Base-by-base conservation (phyloP, 2,113 vertebrate species). In the Limanda limanda region DNA sequence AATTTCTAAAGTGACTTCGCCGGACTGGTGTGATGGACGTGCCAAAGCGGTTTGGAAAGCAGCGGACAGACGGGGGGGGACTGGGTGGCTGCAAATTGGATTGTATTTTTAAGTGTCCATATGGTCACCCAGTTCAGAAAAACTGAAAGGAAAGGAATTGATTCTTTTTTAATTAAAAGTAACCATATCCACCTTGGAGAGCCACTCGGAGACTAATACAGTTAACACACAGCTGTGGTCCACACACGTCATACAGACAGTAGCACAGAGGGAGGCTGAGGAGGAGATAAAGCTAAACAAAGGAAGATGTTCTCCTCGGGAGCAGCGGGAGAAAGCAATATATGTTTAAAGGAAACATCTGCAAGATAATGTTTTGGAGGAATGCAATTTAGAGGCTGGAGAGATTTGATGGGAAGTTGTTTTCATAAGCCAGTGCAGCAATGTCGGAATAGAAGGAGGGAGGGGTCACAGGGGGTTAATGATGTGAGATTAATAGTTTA, bases 111-210 rank as follows among this genome's bases (percentile, higher is more conserved):
- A 89, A 92, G 91, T 89, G 91, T 90, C 93, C 93, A 93, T 95
- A 94, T 94, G 94, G 92, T 92, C 88, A 85, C 82, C 82, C 79
- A 68, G 84, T 81, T 84, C 68, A 79, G 85, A 31, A 92, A 92
- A 89, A 90, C 75, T 78, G 89, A 89, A 85, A 69, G 83, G 79
- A 82, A 82, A 85, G 84, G 90, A 93, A 94, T 94, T 80, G 93
- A 95, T 95, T 92, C 82, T 89, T 87, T 89, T 93, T 93, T 94
- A 94, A 94, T 94, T 94, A 92, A 94, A 94, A 92, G 93, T 92
- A 94, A 92, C 92, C 86, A 79, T 85, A 92, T 92, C 90, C 89
- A 91, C 90, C 81, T 85, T 83, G 68, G 87, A 92, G 88, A 89
- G 85, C 74, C 92, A 86, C 89, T 93, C 62, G 60, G 81, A 81